Conservation (phyloP, 2,888 invertebrate species). For the Ferrisia virgata region DNA sequence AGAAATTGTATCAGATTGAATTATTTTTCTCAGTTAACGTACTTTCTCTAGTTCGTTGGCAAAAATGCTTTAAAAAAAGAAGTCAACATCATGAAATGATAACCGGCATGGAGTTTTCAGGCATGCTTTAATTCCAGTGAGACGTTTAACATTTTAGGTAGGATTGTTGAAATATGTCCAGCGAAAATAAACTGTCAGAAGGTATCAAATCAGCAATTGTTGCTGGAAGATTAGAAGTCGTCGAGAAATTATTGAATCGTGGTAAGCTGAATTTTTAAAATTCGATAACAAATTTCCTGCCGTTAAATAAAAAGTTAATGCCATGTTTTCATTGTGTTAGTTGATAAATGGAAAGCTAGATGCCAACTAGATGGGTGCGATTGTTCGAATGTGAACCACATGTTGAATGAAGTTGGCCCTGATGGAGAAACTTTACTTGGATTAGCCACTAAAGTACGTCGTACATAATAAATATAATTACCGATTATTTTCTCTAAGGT, state of each 20-base stretch:
- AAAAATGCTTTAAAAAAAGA: not conserved
- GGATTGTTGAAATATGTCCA: not conserved
- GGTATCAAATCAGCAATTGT: constrained; percentile 1
- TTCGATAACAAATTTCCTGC: not conserved
- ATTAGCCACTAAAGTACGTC: not conserved
- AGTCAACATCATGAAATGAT: not conserved
- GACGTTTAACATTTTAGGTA: not conserved
- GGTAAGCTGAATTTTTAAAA: not conserved
- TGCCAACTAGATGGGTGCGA: constrained; percentile 6
- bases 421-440: constrained; percentile 3
- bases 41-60: not conserved
- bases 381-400: not conserved
- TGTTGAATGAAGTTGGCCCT: constrained; percentile 5
- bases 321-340: not conserved
- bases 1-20: not conserved
- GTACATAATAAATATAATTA: not conserved
- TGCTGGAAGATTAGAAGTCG: constrained; percentile 5
- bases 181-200: not conserved
- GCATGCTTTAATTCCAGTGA: not conserved
- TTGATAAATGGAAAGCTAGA: constrained; percentile 17
- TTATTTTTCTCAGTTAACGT: not conserved
- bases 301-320: not conserved
- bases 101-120: not conserved
- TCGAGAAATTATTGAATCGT: not conserved
- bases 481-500: not conserved